A percentile compares a stretch with the other conserved stretches of the same genome.
phyloP scores from a whole-genome alignment of 2,888 invertebrate species.

The Melipona beecheii region DNA sequence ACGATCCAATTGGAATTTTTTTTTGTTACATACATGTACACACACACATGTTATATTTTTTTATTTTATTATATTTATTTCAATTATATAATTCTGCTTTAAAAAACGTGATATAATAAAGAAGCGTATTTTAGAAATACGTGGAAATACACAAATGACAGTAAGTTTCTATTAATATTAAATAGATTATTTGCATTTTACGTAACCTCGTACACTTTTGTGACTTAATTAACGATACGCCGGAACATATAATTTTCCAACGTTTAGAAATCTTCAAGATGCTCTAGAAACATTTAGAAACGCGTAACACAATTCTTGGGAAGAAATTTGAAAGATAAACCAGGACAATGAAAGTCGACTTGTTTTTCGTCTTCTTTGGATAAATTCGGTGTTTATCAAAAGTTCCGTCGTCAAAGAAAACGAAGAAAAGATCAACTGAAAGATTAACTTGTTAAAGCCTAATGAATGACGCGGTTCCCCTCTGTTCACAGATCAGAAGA shows the following conservation, averaged over 20 bases:
- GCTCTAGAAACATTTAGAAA: neutral
- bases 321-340: neutral
- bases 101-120: neutral
- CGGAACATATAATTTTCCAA: neutral
- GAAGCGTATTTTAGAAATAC: no score
- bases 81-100: neutral
- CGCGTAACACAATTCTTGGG: neutral
- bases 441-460: no score
- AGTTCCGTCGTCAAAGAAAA: neutral
- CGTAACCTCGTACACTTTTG: neutral
- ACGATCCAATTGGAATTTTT: neutral
- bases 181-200: neutral
- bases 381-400: neutral
- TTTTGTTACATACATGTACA: neutral
- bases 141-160: no score
- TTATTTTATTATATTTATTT: neutral
- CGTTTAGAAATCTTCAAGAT: neutral
- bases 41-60: no score
- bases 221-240: neutral
- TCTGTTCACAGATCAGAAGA: constrained; percentile 30
- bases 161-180: neutral
- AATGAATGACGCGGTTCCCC: no score
- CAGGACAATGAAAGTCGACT: neutral
- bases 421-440: neutral
- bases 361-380: neutral